Base-by-base conservation (phyloP, 2,888 invertebrate species). In the Ornithoptera priamus region DNA sequence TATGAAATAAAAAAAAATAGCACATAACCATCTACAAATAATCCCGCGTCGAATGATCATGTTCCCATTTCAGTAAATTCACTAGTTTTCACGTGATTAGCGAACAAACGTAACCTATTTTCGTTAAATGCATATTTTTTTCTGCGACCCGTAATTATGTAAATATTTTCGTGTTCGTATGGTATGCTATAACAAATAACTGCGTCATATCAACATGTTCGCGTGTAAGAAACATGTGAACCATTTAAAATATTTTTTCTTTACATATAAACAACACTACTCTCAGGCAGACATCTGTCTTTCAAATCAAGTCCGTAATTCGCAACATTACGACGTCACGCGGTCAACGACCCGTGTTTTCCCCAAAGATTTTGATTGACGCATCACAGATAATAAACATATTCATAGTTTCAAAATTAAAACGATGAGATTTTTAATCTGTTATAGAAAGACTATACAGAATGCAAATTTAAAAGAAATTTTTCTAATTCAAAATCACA, bases 331-430 rank as follows among this genome's bases (percentile, higher is more conserved):
- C 63, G 59, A 68, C 50, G 50, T 64, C 30, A 30, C 57, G 30
- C 42, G 68, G 68, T 68, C 68, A 59, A 36, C 59, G 68, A 53
- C 63, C 68, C 59, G 12, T 36, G 57, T 57, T 24, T 66, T 66
- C 59, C 59, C 53, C 20, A 18, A 18, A 36, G n/a, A 60, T 69
- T 50, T 46, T 69, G 56, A 69, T 65, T 42, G 65, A 69, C n/a
- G 46, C 15, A 56, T 57, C 56, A 65, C 46, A 62, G 62, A 46
- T 65, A 46, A 62, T 65, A 42, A 69, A 62, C 61, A 65, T 56
- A 65, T 65, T 24, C 57, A 63, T 65, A 69, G 61, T 56, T 69
- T 58, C 39, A 68, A 69, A 30, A 59, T 50, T 18, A 61, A 68
- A 68, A 42, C 36, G 18, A 65, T 65, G 65, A 18, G 20, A 59